Percentiles rank a stretch among this genome's conserved stretches.
These are phyloP conservation scores for Rhinolophus ferrumequinum DNA, from an alignment of 2,113 vertebrate genomes.

Conservation along the genomic window DNA sequence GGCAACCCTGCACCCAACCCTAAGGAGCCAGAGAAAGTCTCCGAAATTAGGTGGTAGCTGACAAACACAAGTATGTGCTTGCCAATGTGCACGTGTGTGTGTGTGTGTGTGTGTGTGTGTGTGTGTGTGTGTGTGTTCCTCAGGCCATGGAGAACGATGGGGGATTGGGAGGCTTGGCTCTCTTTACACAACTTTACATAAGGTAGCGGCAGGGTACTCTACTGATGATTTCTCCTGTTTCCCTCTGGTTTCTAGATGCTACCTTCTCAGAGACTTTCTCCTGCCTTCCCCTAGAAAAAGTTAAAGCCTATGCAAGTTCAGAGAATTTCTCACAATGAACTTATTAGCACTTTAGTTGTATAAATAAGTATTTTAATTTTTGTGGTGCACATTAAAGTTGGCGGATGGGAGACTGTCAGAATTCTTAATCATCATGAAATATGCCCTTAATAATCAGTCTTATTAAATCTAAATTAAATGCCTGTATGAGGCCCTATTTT, in stretches of 20 bases:
- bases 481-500: conserved; percentile 73
- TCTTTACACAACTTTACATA: neutral
- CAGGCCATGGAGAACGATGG: neutral
- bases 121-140: neutral
- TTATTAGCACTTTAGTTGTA: conserved; percentile 76
- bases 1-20: neutral
- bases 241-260: conserved; percentile 10
- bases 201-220: neutral
- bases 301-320: conserved; percentile 63
- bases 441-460: conserved; percentile 75
- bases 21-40: neutral
- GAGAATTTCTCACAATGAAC: conserved; percentile 67
- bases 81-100: no score
- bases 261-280: neutral
- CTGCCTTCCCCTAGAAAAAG: conserved; percentile 55
- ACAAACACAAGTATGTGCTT: neutral
- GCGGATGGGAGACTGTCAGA: conserved; percentile 75
- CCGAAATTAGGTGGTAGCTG: neutral
- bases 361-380: conserved; percentile 84
- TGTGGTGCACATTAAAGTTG: conserved; percentile 78
- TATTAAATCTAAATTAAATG: conserved; percentile 78
- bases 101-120: neutral
- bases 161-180: neutral
- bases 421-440: conserved; percentile 74
- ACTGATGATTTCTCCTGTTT: neutral